Conservation (phyloP, 2,797 vertebrate species). For the Iguana delicatissima region DNA sequence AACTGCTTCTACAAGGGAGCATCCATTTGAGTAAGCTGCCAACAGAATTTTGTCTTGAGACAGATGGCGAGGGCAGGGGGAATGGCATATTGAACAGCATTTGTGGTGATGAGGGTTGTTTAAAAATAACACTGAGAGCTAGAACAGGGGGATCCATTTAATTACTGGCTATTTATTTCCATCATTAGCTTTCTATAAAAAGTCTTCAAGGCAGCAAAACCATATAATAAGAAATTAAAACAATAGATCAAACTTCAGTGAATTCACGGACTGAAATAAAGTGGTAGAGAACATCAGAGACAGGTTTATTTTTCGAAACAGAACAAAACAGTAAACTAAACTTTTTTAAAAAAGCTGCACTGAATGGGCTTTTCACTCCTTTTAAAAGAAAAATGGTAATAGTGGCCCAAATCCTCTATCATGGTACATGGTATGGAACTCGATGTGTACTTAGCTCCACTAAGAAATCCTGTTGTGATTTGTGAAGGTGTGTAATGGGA, state of each 20-base stretch:
- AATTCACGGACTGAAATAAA: background rate
- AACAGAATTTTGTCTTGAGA: background rate
- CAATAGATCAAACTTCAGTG: background rate
- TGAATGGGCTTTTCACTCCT: no score
- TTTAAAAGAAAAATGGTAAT: no score
- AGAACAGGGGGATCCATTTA: background rate
- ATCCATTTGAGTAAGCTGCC: background rate
- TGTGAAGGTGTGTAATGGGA: no score
- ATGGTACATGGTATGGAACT: no score
- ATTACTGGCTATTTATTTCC: background rate
- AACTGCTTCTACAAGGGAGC: background rate
- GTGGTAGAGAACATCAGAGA: background rate
- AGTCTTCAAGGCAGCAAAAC: background rate
- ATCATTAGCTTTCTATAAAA: background rate
- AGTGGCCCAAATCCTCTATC: no score
- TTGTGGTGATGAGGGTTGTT: background rate
- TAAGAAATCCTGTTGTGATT: no score
- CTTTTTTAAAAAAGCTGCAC: no score
- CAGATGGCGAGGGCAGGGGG: background rate
- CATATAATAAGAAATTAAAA: conserved; percentile 6
- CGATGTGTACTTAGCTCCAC: no score
- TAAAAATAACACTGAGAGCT: background rate
- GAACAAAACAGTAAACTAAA: no score
- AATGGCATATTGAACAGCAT: background rate
- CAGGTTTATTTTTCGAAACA: no score